Percentiles rank a stretch among this genome's conserved stretches.
phyloP scores from a whole-genome alignment of 2,888 invertebrate species.

The Nemoura dubitans region DNA sequence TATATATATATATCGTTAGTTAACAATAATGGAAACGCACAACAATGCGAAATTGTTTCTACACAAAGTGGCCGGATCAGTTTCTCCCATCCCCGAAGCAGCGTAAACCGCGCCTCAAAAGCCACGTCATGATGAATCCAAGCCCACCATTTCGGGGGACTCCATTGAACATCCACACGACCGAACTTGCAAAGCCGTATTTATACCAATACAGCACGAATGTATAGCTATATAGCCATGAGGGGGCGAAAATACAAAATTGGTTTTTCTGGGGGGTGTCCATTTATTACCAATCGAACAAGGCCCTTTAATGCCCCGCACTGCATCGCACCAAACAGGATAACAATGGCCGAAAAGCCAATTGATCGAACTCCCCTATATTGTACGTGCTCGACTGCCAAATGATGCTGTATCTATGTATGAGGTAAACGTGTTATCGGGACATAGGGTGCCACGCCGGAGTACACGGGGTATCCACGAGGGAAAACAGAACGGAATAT shows the following conservation, averaged over 20 bases:
- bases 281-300: slow-evolving; percentile 7
- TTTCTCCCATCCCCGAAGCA: background rate
- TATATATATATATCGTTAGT: too few species aligned
- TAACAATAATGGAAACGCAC: background rate
- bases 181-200: too few species aligned
- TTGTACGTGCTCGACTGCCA: too few species aligned
- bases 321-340: background rate
- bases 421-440: too few species aligned
- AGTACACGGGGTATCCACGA: too few species aligned
- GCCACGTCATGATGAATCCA: background rate
- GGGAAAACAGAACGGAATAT: too few species aligned
- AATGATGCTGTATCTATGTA: too few species aligned
- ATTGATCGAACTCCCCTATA: background rate
- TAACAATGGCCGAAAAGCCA: background rate
- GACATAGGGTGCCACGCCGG: too few species aligned
- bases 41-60: slow-evolving; percentile 4
- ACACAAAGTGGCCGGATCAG: background rate
- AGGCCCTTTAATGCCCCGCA: background rate
- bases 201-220: too few species aligned
- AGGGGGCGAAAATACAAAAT: background rate
- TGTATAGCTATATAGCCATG: background rate
- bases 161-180: background rate
- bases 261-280: slow-evolving; percentile 3
- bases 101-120: background rate
- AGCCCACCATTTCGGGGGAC: background rate